Percentiles rank a stretch among this genome's conserved stretches.
phyloP scores from a whole-genome alignment of 2,113 vertebrate genomes.

The Hippolais icterina region DNA sequence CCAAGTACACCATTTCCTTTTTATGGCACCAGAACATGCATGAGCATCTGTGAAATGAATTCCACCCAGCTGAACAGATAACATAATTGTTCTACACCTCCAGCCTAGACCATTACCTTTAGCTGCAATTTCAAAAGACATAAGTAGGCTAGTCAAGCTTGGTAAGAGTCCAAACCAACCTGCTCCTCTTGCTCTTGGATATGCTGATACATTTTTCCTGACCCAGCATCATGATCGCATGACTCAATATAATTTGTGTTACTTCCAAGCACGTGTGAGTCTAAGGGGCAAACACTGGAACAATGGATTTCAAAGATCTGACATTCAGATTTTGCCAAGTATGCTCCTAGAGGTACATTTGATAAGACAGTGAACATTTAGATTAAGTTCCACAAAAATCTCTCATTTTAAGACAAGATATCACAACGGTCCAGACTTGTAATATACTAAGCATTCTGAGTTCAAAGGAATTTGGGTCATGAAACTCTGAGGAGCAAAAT shows the following conservation, averaged over 20 bases:
- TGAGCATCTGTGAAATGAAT: neutral
- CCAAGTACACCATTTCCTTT: neutral
- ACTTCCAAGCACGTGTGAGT: neutral
- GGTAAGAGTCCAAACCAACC: neutral
- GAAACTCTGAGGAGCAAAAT: neutral
- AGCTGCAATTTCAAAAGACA: neutral
- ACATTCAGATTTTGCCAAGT: neutral
- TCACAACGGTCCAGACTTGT: neutral
- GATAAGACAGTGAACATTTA: neutral
- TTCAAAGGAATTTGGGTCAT: slow-evolving; percentile 15
- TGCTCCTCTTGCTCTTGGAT: neutral
- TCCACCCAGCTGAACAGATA: neutral
- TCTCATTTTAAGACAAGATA: neutral
- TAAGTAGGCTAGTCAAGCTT: neutral
- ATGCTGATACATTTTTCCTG: neutral
- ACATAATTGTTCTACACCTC: neutral
- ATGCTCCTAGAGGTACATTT: neutral
- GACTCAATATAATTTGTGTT: neutral
- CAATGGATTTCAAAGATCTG: neutral
- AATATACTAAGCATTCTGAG: neutral
- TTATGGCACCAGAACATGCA: neutral
- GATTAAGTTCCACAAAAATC: neutral
- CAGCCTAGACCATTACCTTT: neutral
- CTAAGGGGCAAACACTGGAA: neutral
- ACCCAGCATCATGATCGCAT: neutral